Evolutionary conservation across 2,888 invertebrate species (phyloP).

Genomic region (Amaurobius ferox): DNA sequence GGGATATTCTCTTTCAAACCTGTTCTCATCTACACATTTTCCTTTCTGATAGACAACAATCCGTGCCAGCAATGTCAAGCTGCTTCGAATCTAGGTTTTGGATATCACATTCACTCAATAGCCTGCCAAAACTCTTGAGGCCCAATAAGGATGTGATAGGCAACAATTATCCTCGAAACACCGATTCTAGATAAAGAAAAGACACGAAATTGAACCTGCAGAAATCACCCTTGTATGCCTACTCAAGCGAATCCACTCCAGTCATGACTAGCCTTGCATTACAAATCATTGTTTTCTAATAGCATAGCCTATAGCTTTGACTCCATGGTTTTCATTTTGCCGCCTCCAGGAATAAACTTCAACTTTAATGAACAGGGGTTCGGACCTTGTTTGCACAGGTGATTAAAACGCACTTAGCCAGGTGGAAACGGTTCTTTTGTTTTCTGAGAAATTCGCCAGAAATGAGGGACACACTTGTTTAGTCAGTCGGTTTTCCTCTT

Average conservation of each 20-base stretch:
- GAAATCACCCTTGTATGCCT: slow-evolving; percentile 46
- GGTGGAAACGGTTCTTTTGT: neutral
- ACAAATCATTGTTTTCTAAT: slow-evolving; percentile 34
- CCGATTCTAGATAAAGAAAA: slow-evolving; percentile 22
- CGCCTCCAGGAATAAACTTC: neutral
- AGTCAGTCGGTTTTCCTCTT: neutral
- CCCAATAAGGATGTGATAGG: slow-evolving; percentile 23
- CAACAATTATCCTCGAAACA: slow-evolving; percentile 52
- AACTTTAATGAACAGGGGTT: neutral
- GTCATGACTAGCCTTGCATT: slow-evolving; percentile 69
- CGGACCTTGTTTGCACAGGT: neutral
- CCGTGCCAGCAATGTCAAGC: no score
- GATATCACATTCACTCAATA: slow-evolving; percentile 20
- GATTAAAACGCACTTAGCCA: neutral
- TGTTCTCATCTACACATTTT: no score
- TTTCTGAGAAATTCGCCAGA: neutral
- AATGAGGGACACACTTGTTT: neutral
- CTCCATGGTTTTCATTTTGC: neutral
- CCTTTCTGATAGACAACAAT: no score
- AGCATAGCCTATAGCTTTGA: neutral
- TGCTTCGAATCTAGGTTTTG: slow-evolving; percentile 13
- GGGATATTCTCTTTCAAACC: no score
- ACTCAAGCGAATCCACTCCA: slow-evolving; percentile 26
- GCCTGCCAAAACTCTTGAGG: neutral
- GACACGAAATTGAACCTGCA: neutral